Conservation (phyloP, 2,113 vertebrate species). For the Corythaixoides concolor region DNA sequence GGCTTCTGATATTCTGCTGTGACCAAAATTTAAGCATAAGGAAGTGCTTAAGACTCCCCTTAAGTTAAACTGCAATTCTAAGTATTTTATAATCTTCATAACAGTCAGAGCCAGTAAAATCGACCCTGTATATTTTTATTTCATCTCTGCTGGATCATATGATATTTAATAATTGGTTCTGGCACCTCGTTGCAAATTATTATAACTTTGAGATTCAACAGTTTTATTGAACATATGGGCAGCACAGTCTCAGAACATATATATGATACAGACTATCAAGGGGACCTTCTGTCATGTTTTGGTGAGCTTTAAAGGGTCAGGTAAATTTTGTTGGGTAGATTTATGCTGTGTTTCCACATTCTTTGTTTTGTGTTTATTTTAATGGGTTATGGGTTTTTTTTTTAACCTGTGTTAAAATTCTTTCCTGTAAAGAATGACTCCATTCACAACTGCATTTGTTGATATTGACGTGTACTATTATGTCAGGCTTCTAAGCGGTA, state of each 20-base stretch:
- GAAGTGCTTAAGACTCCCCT: slow-evolving; percentile 76
- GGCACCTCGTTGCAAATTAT: slow-evolving; percentile 84
- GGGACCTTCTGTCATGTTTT: slow-evolving; percentile 86
- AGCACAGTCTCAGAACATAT: slow-evolving; percentile 79
- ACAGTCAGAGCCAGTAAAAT: slow-evolving; percentile 80
- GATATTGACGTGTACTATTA: slow-evolving; percentile 1
- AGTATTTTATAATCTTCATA: slow-evolving; percentile 76
- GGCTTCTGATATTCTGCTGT: slow-evolving; percentile 71
- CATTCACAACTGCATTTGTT: not conserved
- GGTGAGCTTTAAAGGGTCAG: slow-evolving; percentile 82
- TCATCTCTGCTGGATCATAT: slow-evolving; percentile 84
- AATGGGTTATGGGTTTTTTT: slow-evolving; percentile 31
- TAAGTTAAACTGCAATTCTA: slow-evolving; percentile 73
- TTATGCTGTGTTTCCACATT: slow-evolving; percentile 75
- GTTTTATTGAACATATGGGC: slow-evolving; percentile 85
- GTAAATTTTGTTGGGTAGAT: slow-evolving; percentile 80
- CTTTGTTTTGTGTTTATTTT: slow-evolving; percentile 73
- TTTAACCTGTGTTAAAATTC: slow-evolving; percentile 38
- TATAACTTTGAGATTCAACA: slow-evolving; percentile 84
- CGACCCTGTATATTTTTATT: slow-evolving; percentile 85
- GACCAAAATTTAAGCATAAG: slow-evolving; percentile 79
- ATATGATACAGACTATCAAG: slow-evolving; percentile 77
- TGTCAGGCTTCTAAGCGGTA: slow-evolving; percentile 14
- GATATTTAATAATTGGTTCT: slow-evolving; percentile 88
- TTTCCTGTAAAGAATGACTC: slow-evolving; percentile 10